These are phyloP conservation scores for Bombus vancouverensis DNA, from an alignment of 1,140 invertebrate species.

Conservation along the genomic window DNA sequence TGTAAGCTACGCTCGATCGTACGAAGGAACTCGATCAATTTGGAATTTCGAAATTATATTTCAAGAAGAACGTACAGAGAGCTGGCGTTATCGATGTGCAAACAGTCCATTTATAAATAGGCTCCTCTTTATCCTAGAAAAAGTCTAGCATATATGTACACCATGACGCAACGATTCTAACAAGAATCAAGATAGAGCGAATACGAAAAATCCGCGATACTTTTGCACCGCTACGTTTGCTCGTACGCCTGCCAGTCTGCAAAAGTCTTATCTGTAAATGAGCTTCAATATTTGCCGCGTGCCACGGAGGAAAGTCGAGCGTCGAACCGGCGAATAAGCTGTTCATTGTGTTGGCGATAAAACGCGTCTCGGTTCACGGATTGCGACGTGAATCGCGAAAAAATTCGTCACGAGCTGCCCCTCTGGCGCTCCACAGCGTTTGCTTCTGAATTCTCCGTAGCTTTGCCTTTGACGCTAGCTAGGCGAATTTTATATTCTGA, in stretches of 20 bases:
- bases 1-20: too few relatives aligned
- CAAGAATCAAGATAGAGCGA: neutral
- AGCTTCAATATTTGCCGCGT: conserved; percentile 45
- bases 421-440: too few relatives aligned
- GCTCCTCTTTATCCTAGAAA: neutral
- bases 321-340: conserved; percentile 24
- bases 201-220: conserved; percentile 8
- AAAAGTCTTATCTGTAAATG: conserved; percentile 36
- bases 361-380: conserved; percentile 13
- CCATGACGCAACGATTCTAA: neutral
- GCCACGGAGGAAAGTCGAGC: conserved; percentile 1
- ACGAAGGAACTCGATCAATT: too few relatives aligned
- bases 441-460: too few relatives aligned
- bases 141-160: neutral
- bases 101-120: neutral
- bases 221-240: conserved; percentile 19
- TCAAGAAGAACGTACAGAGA: neutral
- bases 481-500: too few relatives aligned
- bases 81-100: neutral
- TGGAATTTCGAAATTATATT: neutral
- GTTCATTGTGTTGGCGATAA: conserved; percentile 43
- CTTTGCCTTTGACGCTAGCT: too few relatives aligned
- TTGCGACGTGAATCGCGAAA: conserved; percentile 1
- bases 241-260: conserved; percentile 18
- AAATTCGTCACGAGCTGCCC: conserved; percentile 1